Conservation (phyloP, 2,113 vertebrate genomes). For the Tympanuchus pallidicinctus region DNA sequence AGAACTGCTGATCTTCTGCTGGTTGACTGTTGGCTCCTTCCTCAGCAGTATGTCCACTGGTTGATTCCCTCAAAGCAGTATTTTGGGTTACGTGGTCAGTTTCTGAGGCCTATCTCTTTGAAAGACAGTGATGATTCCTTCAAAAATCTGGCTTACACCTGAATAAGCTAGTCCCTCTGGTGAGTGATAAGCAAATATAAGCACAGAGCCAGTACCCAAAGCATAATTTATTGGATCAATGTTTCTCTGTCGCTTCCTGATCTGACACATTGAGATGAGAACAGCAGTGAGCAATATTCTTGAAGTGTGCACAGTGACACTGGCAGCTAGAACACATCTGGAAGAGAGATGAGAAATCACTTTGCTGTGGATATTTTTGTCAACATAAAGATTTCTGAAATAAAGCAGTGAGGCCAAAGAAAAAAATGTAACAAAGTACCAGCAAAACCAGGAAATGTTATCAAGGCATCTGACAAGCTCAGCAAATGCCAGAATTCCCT, state of each 20-base stretch:
- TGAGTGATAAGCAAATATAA: fast-evolving
- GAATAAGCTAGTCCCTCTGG: background rate
- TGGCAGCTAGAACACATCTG: background rate
- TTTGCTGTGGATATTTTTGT: background rate
- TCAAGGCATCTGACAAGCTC: conserved; percentile 15
- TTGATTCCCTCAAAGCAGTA: fast-evolving
- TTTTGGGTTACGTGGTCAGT: background rate
- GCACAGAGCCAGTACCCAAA: background rate
- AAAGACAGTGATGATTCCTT: background rate
- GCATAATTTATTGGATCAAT: background rate
- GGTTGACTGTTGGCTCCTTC: background rate
- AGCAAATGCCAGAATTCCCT: conserved; percentile 45
- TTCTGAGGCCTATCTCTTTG: background rate
- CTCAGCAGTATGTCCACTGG: background rate
- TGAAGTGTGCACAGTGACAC: background rate
- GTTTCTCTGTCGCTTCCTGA: background rate
- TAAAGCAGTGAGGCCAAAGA: background rate
- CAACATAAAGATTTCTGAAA: background rate
- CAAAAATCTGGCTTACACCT: background rate
- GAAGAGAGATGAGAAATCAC: background rate
- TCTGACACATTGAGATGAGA: fast-evolving
- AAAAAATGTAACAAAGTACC: background rate
- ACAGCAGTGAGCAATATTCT: fast-evolving
- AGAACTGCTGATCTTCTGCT: background rate
- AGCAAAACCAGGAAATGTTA: background rate